Evolutionary conservation across 2,797 vertebrate species (phyloP).

Genomic region (Spinus pinus): DNA sequence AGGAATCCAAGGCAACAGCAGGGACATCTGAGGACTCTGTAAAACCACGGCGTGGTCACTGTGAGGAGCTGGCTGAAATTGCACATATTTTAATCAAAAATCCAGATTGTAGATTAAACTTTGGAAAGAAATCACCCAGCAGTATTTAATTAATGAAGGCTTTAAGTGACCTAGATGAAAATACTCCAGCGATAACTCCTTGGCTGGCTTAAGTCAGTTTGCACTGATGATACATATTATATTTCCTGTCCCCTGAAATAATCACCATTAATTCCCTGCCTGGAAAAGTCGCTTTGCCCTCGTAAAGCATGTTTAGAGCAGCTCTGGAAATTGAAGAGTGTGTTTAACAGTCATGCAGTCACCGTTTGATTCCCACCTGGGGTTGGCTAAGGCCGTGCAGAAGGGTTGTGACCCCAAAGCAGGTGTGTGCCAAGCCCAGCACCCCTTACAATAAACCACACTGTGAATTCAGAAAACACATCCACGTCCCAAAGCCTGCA

Average conservation of each 20-base stretch:
- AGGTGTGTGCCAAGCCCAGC: neutral
- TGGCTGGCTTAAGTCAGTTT: conserved; percentile 1
- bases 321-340: neutral
- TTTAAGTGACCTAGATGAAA: conserved; percentile 45
- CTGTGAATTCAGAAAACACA: neutral
- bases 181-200: neutral
- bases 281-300: neutral
- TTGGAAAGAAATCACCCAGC: neutral
- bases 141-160: conserved; percentile 18
- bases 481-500: neutral
- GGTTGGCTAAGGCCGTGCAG: neutral
- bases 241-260: neutral
- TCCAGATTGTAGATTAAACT: neutral
- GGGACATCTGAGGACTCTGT: neutral
- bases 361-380: neutral
- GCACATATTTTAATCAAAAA: neutral
- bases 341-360: neutral
- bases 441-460: rapidly evolving
- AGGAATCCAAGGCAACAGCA: neutral
- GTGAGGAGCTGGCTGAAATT: neutral
- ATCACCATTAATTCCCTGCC: neutral
- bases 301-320: neutral
- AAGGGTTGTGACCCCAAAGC: neutral
- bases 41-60: neutral
- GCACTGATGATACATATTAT: neutral